Conservation (phyloP, 2,113 vertebrate species). For the Antechinus flavipes region DNA sequence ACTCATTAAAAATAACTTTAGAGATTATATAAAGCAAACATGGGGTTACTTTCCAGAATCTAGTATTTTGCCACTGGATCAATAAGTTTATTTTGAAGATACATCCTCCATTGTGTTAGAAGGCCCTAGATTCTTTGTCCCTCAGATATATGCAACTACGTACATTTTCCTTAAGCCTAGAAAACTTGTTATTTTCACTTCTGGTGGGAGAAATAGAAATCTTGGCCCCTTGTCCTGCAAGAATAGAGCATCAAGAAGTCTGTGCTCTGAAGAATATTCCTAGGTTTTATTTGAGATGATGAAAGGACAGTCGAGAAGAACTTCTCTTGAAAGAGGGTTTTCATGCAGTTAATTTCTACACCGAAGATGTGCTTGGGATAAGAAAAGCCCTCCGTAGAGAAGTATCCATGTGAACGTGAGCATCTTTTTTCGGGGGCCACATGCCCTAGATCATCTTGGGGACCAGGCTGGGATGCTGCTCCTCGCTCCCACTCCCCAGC, state of each 20-base stretch:
- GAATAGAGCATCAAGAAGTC: too few species aligned
- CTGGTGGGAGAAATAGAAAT: too few species aligned
- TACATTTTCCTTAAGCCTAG: neutral
- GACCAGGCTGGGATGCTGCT: too few species aligned
- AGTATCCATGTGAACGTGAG: neutral
- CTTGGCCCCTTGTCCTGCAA: neutral
- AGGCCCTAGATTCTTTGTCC: too few species aligned
- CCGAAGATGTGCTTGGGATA: neutral
- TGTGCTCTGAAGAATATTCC: neutral
- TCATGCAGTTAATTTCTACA: neutral
- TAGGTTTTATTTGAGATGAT: neutral
- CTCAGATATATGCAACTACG: neutral
- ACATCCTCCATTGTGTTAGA: neutral
- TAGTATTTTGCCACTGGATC: neutral
- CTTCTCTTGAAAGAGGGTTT: neutral
- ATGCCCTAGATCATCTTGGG: neutral
- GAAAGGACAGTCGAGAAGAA: neutral
- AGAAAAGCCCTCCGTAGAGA: neutral
- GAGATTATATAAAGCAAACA: too few species aligned
- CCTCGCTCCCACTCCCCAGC: too few species aligned
- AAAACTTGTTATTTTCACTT: too few species aligned
- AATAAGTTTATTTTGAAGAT: neutral
- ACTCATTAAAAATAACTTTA: neutral
- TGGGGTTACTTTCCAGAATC: neutral
- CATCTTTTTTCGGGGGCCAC: neutral